These are phyloP conservation scores for Drosophila trapezifrons DNA, from an alignment of 1,140 invertebrate genomes.

Conservation along the genomic window DNA sequence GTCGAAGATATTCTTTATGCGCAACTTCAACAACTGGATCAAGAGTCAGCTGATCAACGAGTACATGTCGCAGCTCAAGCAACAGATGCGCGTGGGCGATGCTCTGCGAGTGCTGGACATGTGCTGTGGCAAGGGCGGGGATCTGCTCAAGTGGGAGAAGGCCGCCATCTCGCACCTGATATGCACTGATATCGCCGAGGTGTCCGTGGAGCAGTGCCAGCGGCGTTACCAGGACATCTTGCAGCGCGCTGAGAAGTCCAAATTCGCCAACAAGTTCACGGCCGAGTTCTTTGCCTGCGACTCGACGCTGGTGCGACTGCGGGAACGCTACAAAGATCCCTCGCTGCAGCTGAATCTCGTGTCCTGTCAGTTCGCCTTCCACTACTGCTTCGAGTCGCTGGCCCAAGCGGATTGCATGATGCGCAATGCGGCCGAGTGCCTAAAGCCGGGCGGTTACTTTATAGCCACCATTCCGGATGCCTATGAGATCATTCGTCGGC, in stretches of 20 bases:
- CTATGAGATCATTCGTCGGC: conserved; percentile 91
- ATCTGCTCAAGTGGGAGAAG: conserved; percentile 97
- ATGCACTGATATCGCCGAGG: conserved; percentile 96
- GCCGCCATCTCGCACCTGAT: conserved; percentile 93
- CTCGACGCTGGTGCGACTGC: conserved; percentile 93
- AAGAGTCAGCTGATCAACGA: conserved; percentile 96
- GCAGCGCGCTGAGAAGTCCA: conserved; percentile 70
- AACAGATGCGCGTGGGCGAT: conserved; percentile 86
- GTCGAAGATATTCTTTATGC: conserved; percentile 95
- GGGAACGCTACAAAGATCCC: conserved; percentile 89
- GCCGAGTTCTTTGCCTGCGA: conserved; percentile 97
- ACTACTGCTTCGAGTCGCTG: conserved; percentile 97
- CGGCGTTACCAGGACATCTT: conserved; percentile 88
- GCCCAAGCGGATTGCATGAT: conserved; percentile 97
- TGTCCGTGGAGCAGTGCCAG: conserved; percentile 95
- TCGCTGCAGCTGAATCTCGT: conserved; percentile 94
- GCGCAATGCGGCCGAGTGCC: conserved; percentile 94
- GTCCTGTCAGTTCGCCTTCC: conserved; percentile 98
- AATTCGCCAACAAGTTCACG: conserved; percentile 86
- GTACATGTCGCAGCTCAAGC: conserved; percentile 87
- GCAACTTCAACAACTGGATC: conserved; percentile 99
- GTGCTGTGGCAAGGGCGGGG: conserved; percentile 98
- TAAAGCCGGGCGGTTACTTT: conserved; percentile 96
- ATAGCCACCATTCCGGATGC: conserved; percentile 98
- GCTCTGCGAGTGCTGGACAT: conserved; percentile 89